Evolutionary conservation across 2,113 vertebrate species (phyloP).

Genomic region (Saguinus imperator): DNA sequence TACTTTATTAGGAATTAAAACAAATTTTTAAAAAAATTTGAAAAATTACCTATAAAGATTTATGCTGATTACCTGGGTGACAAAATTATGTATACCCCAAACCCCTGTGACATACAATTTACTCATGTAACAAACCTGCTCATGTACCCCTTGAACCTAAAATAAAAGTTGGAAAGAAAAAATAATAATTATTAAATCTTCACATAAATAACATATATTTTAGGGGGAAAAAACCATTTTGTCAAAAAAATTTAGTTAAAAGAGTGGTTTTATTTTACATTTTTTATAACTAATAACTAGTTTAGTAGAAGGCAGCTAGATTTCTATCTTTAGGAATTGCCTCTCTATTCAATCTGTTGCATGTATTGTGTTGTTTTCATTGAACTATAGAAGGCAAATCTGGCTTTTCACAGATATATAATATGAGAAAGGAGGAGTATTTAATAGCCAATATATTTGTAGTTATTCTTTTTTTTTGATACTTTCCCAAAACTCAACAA

Average conservation of each 20-base stretch:
- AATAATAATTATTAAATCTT: background rate
- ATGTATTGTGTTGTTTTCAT: background rate
- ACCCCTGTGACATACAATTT: too few species aligned
- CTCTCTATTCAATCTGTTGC: background rate
- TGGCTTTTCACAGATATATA: background rate
- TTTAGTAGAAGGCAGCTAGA: background rate
- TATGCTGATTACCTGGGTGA: too few species aligned
- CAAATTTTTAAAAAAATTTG: background rate
- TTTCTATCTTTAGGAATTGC: background rate
- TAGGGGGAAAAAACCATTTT: background rate
- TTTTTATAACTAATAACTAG: background rate
- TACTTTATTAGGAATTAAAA: background rate
- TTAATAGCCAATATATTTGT: background rate
- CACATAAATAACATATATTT: background rate
- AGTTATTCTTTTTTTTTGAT: conserved; percentile 56
- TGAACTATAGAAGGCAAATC: conserved; percentile 7
- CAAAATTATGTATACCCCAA: too few species aligned
- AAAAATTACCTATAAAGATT: too few species aligned
- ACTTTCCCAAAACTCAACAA: background rate
- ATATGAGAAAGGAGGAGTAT: background rate
- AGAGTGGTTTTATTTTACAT: background rate
- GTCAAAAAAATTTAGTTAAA: background rate
- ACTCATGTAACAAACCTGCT: too few species aligned
- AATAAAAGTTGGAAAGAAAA: too few species aligned
- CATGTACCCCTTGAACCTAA: too few species aligned